A percentile compares a stretch with the other conserved stretches of the same genome.
phyloP scores from a whole-genome alignment of 2,113 vertebrate species.

The Sula dactylatra region DNA sequence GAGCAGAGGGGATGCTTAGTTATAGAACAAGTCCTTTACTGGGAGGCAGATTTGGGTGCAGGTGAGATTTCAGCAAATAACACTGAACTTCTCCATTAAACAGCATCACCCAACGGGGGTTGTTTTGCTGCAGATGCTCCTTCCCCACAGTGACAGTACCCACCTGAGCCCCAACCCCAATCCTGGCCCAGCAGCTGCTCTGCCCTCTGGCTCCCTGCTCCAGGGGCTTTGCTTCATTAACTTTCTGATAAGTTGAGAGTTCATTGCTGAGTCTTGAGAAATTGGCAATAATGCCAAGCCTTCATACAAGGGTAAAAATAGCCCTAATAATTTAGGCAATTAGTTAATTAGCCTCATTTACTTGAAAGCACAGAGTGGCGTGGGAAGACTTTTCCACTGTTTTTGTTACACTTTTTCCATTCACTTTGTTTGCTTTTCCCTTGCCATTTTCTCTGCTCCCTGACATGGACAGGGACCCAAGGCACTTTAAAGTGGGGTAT shows the following conservation, averaged over 20 bases:
- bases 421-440: conserved; percentile 16
- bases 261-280: conserved; percentile 19
- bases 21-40: neutral
- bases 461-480: neutral
- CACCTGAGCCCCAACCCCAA: neutral
- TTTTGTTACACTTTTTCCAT: conserved; percentile 28
- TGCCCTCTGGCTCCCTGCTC: neutral
- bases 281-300: neutral
- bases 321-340: conserved; percentile 59
- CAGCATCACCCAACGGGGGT: neutral
- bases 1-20: neutral
- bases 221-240: neutral
- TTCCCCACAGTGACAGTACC: neutral
- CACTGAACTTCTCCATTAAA: neutral
- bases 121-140: neutral
- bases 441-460: neutral
- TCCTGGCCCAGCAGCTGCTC: neutral
- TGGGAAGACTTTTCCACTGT: conserved; percentile 29
- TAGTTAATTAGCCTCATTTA: conserved; percentile 71
- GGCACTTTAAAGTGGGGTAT: neutral
- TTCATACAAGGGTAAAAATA: conserved; percentile 47
- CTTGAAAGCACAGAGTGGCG: conserved; percentile 47
- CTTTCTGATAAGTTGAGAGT: conserved; percentile 20
- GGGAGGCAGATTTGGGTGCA: neutral
- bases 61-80: neutral